Conservation (phyloP, 2,113 vertebrate genomes). For the Epinephelus cyanopodus region DNA sequence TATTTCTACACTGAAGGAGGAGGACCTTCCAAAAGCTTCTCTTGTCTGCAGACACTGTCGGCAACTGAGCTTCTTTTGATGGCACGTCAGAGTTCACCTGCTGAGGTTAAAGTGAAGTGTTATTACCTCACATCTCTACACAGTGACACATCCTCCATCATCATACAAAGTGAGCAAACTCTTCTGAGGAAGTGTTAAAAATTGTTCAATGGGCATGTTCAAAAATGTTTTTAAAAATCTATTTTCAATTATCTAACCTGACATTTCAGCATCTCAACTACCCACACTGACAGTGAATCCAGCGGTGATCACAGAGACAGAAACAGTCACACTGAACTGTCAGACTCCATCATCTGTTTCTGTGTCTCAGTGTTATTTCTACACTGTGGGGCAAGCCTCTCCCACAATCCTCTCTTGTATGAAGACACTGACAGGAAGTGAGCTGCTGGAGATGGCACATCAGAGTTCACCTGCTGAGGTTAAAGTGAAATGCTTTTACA, state of each 20-base stretch:
- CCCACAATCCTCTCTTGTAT: accelerated
- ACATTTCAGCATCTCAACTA: conserved; percentile 10
- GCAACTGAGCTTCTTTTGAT: conserved; percentile 24
- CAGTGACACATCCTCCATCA: neutral
- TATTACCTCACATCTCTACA: conserved; percentile 7
- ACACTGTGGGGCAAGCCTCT: accelerated
- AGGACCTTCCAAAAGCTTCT: accelerated
- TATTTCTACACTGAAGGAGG: neutral
- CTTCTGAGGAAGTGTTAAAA: too few species aligned
- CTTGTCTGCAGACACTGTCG: conserved; percentile 31
- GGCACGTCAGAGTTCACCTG: neutral
- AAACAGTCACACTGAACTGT: conserved; percentile 44
- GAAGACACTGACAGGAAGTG: conserved; percentile 12
- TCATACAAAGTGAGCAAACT: conserved; percentile 22
- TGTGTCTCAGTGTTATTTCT: conserved; percentile 28
- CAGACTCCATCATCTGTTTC: conserved; percentile 3
- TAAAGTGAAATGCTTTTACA: conserved; percentile 41
- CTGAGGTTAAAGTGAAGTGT: conserved; percentile 36
- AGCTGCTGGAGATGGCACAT: conserved; percentile 12
- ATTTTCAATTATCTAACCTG: neutral
- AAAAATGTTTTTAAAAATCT: neutral
- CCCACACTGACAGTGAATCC: conserved; percentile 32
- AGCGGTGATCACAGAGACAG: conserved; percentile 17
- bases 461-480: conserved; percentile 10
- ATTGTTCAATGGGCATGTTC: too few species aligned